Conservation (phyloP, 2,113 vertebrate species). For the Setophaga kirtlandii region DNA sequence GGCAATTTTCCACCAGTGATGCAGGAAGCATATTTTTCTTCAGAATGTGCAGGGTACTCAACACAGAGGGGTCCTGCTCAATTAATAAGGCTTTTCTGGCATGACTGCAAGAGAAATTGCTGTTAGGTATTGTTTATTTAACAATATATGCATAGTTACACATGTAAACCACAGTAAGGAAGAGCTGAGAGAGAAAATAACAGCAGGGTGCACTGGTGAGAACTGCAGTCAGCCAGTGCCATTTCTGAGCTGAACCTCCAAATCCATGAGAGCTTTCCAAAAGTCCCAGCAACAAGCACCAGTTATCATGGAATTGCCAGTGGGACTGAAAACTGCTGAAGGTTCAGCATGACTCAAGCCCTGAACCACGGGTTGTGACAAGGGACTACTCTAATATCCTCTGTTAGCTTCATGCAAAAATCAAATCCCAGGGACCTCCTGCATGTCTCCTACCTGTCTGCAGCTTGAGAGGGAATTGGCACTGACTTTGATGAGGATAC, state of each 20-base stretch:
- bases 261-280: not conserved
- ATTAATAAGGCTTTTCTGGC: slow-evolving; percentile 5
- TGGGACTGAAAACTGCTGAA: not conserved
- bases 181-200: not conserved
- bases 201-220: not conserved
- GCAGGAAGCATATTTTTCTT: not conserved
- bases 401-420: not conserved
- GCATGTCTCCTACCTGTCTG: not conserved
- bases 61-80: not conserved
- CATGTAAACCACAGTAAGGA: not conserved
- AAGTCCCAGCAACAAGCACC: not conserved
- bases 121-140: not conserved
- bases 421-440: fast-evolving
- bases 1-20: not conserved
- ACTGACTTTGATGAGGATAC: not conserved
- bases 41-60: not conserved
- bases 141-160: not conserved
- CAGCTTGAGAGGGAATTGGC: not conserved
- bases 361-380: not conserved
- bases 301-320: not conserved
- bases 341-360: not conserved
- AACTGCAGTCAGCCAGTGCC: not conserved
- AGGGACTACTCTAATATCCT: not conserved
- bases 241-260: not conserved
- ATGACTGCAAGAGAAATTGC: not conserved